Percentiles rank a stretch among this genome's conserved stretches.
Evolutionary conservation across 2,113 vertebrate genomes (phyloP).

Genomic region (Rhinichthys klamathensis): DNA sequence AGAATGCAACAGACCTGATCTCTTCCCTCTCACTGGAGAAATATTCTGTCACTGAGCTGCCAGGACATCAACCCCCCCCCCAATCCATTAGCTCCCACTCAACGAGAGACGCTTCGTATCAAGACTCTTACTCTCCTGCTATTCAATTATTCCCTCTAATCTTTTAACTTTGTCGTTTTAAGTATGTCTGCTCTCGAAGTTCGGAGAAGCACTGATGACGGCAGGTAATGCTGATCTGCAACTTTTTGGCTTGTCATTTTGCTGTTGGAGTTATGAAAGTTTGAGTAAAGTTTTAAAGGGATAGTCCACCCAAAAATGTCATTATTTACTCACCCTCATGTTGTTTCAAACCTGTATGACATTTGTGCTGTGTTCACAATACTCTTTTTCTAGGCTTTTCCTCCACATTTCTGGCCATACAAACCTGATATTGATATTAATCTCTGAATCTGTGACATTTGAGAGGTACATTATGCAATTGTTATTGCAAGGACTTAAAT

Average conservation of each 20-base stretch:
- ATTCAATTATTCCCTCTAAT: slow-evolving; percentile 49
- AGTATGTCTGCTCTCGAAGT: not conserved
- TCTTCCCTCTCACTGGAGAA: slow-evolving; percentile 18
- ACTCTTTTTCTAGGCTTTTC: not conserved
- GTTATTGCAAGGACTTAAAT: not conserved
- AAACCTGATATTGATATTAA: not conserved
- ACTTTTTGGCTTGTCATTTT: not conserved
- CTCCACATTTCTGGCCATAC: not conserved
- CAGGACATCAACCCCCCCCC: not conserved
- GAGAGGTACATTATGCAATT: not conserved
- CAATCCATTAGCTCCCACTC: slow-evolving; percentile 11
- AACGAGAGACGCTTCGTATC: not conserved
- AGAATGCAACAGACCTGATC: slow-evolving; percentile 30
- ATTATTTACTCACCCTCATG: not conserved
- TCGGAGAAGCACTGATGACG: not conserved
- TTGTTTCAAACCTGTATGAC: not conserved
- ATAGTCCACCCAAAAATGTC: not conserved
- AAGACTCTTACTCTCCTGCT: slow-evolving; percentile 11
- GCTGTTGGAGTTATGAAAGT: not conserved
- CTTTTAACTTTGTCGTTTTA: slow-evolving; percentile 26
- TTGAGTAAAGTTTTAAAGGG: not conserved
- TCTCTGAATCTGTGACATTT: not conserved
- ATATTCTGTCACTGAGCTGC: slow-evolving; percentile 22
- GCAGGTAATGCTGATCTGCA: not conserved
- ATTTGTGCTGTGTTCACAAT: not conserved